Evolutionary conservation across 2,888 invertebrate genomes (phyloP), one percentile per base, ranked within the genome.

Genomic region (Liposcelis brunnea): DNA sequence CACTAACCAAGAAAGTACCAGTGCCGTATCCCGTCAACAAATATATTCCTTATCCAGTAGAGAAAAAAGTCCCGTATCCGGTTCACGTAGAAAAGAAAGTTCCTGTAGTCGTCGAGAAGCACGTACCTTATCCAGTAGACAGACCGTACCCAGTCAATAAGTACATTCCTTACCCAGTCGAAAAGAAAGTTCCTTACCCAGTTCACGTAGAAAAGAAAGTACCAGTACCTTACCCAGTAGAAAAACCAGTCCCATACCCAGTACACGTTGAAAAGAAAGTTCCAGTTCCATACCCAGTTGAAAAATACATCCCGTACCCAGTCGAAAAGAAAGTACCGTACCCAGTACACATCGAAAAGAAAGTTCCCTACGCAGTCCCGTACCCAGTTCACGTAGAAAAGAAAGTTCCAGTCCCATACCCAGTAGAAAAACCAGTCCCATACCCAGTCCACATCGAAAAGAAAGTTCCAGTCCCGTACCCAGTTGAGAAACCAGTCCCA

Each of bases 61-160:
- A 45, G 45, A 36, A 36, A 36, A 34, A 15, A 19, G 37, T 38
- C 21, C 46, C 46, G 26, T 16, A 36, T 2, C 48, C 47, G 2
- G 43, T 43, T 8, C 45, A 36, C 37, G 45, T 47, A 12, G 49
- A 49, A 31, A 33, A 48, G 10, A 81, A 80, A 36, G 73, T 74
- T 57, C 78, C 79, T 55, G 80, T 82, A 52, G 80, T 80, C 67
- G 81, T 81, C 62, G 72, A 72, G 65, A 76, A 84, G 43, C 81
- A 82, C 61, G 81, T 83, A 48, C 80, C 81, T 52, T 43, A 44
- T 31, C 50, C 50, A 31, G 49, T 49, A 59, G 77, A 78, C 40
- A 75, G 75, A 52, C 50, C 50, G 10, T 50, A 50, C 45, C 50
- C 50, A 21, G 50, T 50, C 11, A 45, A 48, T 45, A 40, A 40